A percentile compares a stretch with the other conserved stretches of the same genome.
Conservation (phyloP, 2,888 invertebrate species). For the Phortica okadai region DNA sequence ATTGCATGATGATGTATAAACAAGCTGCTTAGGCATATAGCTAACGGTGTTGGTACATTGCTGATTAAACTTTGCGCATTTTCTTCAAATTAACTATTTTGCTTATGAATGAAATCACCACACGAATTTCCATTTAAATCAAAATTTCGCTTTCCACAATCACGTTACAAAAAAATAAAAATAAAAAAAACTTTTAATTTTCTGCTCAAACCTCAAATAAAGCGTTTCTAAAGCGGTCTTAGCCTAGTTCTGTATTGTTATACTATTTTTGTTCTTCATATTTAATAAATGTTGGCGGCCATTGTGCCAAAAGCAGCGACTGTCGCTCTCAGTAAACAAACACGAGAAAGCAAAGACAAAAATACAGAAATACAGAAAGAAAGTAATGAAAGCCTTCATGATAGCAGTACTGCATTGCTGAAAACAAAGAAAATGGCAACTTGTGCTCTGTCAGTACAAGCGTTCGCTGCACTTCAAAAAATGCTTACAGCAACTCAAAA, state of each 20-base stretch:
- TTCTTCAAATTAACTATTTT: too few species aligned
- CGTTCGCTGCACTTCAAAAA: conserved; percentile 48
- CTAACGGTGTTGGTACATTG: too few species aligned
- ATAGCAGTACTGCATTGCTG: not conserved
- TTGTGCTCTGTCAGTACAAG: not conserved
- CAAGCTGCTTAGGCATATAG: too few species aligned
- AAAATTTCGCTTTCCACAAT: not conserved
- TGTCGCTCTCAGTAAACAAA: not conserved
- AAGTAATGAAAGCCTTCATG: not conserved
- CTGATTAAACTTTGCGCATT: too few species aligned
- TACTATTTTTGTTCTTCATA: not conserved
- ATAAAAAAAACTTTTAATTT: not conserved
- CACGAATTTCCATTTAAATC: not conserved
- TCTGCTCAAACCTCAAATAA: not conserved
- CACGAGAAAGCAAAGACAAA: too few species aligned
- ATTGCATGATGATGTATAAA: too few species aligned
- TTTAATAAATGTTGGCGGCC: not conserved
- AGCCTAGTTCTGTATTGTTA: not conserved
- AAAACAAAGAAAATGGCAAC: not conserved
- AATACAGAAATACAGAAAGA: not conserved
- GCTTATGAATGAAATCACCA: too few species aligned
- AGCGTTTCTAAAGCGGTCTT: not conserved
- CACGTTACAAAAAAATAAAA: too few species aligned
- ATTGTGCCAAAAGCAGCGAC: not conserved
- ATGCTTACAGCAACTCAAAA: conserved; percentile 57